phyloP scores from a whole-genome alignment of 2,888 invertebrate species.

The Sarcophaga variegata region DNA sequence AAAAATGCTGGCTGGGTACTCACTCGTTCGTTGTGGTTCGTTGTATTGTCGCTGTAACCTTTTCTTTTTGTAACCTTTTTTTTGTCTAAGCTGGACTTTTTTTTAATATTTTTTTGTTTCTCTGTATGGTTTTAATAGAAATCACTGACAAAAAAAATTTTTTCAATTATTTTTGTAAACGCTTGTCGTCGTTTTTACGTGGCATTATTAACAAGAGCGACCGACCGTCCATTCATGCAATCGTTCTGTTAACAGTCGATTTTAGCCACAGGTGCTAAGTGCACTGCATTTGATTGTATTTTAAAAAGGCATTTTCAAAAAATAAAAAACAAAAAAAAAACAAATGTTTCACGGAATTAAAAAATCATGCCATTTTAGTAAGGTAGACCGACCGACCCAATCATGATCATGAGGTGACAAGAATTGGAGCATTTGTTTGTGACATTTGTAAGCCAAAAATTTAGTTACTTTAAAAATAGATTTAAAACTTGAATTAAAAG shows the following conservation, averaged over 20 bases:
- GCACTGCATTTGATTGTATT: neutral
- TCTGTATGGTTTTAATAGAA: conserved; percentile 40
- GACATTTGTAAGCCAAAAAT: neutral
- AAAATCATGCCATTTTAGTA: neutral
- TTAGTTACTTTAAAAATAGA: too few relatives aligned
- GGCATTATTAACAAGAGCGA: too few relatives aligned
- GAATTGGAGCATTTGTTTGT: neutral
- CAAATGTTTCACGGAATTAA: neutral
- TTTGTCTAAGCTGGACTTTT: too few relatives aligned
- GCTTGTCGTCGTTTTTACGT: neutral
- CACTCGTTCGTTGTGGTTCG: too few relatives aligned
- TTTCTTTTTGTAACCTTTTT: conserved; percentile 18
- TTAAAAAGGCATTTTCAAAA: neutral
- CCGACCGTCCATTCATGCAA: neutral
- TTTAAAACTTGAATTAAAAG: too few relatives aligned
- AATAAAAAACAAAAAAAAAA: neutral
- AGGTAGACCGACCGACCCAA: neutral
- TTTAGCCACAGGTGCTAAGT: conserved; percentile 50
- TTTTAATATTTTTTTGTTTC: too few relatives aligned
- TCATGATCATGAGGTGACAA: neutral
- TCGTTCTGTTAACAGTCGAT: neutral
- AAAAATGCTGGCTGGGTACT: too few relatives aligned
- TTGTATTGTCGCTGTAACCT: conserved; percentile 26
- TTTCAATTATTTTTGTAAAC: conserved; percentile 22
- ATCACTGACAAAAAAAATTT: conserved; percentile 6